phyloP scores from a whole-genome alignment of 2,113 vertebrate genomes.

The Solenodon paradoxus region DNA sequence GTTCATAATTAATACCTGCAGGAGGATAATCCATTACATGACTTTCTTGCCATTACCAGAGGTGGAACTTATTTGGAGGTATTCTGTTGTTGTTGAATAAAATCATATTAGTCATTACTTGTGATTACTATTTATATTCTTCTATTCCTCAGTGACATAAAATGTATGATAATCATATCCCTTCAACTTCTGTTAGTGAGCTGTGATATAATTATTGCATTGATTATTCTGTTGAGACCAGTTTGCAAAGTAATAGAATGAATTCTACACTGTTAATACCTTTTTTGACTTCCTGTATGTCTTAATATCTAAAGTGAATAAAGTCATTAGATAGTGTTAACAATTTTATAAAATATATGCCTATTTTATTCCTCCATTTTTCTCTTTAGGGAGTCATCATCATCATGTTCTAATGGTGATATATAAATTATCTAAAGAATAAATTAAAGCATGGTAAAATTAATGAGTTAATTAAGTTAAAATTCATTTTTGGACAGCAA shows the following conservation, averaged over 20 bases:
- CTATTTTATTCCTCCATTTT: not conserved
- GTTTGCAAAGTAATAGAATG: not conserved
- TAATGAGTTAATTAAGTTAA: not conserved
- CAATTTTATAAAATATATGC: not conserved
- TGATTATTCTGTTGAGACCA: not conserved
- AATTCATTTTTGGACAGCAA: not conserved
- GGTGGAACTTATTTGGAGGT: not conserved
- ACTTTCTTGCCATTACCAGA: not conserved
- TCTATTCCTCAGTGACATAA: not conserved
- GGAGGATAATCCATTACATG: not conserved
- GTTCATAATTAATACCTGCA: not conserved
- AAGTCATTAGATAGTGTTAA: not conserved
- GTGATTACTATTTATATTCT: not conserved
- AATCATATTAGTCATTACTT: not conserved
- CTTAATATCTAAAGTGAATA: slow-evolving; percentile 47
- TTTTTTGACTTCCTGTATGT: not conserved
- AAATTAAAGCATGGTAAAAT: not conserved
- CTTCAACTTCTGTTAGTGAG: not conserved
- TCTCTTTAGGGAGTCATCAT: not conserved
- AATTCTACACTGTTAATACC: not conserved
- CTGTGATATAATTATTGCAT: not conserved
- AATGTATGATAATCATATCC: not conserved
- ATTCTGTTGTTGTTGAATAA: not conserved
- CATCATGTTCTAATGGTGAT: not conserved
- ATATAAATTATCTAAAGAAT: not conserved